Evolutionary conservation across 2,888 invertebrate genomes (phyloP).

Genomic region (Lithophane socia): DNA sequence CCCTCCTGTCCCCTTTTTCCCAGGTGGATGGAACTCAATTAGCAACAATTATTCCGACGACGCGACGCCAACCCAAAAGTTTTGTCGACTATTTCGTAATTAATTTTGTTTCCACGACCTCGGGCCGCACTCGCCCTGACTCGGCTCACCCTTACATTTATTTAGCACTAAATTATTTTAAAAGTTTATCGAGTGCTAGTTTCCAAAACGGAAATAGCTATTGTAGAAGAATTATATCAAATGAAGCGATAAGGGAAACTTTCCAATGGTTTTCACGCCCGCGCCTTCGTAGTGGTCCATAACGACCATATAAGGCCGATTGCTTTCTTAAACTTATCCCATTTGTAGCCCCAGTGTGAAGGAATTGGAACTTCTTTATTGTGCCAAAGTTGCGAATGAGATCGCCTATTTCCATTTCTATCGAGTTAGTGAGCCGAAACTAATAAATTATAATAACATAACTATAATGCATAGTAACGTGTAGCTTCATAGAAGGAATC

Average conservation of each 20-base stretch:
- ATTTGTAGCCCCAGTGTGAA: conserved; percentile 85
- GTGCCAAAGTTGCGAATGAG: conserved; percentile 85
- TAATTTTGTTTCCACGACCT: conserved; percentile 85
- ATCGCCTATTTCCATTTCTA: conserved; percentile 87
- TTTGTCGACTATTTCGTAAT: conserved; percentile 86
- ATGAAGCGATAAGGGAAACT: conserved; percentile 85
- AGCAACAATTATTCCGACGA: conserved; percentile 86
- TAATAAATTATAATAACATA: conserved; percentile 80
- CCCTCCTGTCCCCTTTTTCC: conserved; percentile 70
- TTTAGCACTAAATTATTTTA: conserved; percentile 73
- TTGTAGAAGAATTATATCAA: conserved; percentile 81
- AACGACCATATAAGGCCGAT: conserved; percentile 89
- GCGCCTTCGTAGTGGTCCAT: conserved; percentile 84
- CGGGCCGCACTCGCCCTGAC: conserved; percentile 72
- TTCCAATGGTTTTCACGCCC: conserved; percentile 86
- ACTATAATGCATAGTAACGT: conserved; percentile 60
- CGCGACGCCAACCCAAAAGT: conserved; percentile 83
- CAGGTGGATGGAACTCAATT: conserved; percentile 86
- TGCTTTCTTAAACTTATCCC: conserved; percentile 90
- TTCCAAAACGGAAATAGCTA: conserved; percentile 69
- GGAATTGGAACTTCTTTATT: conserved; percentile 88
- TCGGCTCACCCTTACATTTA: conserved; percentile 69
- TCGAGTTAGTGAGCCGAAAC: conserved; percentile 79
- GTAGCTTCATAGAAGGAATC: conserved; percentile 58
- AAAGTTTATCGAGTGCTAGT: conserved; percentile 68